Base-by-base conservation (phyloP, 2,888 invertebrate genomes). In the Diplazon laetatorius region DNA sequence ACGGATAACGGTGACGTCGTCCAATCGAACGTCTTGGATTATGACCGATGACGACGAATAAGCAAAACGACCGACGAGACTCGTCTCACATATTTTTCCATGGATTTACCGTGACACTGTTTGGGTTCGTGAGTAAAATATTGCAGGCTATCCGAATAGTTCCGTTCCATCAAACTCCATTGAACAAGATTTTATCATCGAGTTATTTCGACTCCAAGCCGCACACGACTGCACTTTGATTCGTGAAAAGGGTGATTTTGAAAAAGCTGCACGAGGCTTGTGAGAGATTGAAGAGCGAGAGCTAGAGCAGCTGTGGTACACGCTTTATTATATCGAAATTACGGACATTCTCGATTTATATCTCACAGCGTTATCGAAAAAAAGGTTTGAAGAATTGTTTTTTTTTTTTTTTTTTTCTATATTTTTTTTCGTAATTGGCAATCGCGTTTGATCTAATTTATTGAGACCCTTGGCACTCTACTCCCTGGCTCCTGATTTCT, bases 1-100 rank as follows among this genome's bases (percentile, higher is more conserved):
- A 65, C 14, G 10, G 60, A 80, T 83, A 85, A 84, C 84, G 82
- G 83, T 83, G 82, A 76, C 74, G 70, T 75, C 74, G 69, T 60
- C 48, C 62, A 60, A 78, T 78, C 60, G 65, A 70, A 55, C 60
- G 77, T 20, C 35, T 30, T n/a, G 55, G 12, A 52, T 50, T 42
- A 73, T 48, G 63, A 72, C 79, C 76, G 65, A 72, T 48, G 60
- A 48, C 35, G 1, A 18, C 18, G 48, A 1, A 22, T 2, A 18
- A 0, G 14, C 14, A n/a, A 22, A n/a, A 2, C 42, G 9, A 70
- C 46, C 18, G n/a, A 16, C 2, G 30, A 39, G 42, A 22, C 2
- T 4, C 10, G 14, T 20, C 16, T 6, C 12, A 4, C 1, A 8
- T 10, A 18, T 12, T 42, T 30, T 48, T 14, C 48, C n/a, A 8